These are phyloP conservation scores for Sceloporus undulatus DNA, from an alignment of 2,113 vertebrate species.

Conservation along the genomic window DNA sequence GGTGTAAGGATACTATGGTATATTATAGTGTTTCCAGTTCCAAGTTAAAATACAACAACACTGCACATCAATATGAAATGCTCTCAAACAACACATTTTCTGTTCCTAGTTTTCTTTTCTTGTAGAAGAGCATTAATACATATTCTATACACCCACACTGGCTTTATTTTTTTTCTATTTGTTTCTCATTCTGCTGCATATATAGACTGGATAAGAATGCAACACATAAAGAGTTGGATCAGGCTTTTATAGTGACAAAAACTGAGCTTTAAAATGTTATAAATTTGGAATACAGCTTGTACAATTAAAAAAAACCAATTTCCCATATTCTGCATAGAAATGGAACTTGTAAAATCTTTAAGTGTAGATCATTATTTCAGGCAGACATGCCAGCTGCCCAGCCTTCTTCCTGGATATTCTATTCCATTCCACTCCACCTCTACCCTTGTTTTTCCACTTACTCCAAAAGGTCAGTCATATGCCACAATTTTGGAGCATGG, in stretches of 20 bases:
- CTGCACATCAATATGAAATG: too few species aligned
- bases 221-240: neutral
- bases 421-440: neutral
- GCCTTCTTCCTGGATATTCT: too few species aligned
- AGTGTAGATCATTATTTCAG: neutral
- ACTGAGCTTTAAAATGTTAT: too few species aligned
- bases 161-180: too few species aligned
- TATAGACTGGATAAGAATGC: neutral
- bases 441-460: neutral
- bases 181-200: too few species aligned
- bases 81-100: too few species aligned
- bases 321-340: neutral
- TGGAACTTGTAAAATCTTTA: neutral
- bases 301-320: too few species aligned
- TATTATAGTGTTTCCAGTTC: neutral
- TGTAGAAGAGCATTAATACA: too few species aligned
- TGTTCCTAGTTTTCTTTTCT: too few species aligned
- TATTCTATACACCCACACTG: too few species aligned
- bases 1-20: neutral
- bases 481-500: neutral
- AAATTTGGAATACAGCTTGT: too few species aligned
- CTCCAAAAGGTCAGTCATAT: neutral
- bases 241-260: neutral
- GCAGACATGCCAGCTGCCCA: too few species aligned
- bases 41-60: neutral